Percentiles rank a stretch among this genome's conserved stretches.
These are phyloP conservation scores for Poecilia picta DNA, from an alignment of 2,797 vertebrate genomes.

Conservation along the genomic window DNA sequence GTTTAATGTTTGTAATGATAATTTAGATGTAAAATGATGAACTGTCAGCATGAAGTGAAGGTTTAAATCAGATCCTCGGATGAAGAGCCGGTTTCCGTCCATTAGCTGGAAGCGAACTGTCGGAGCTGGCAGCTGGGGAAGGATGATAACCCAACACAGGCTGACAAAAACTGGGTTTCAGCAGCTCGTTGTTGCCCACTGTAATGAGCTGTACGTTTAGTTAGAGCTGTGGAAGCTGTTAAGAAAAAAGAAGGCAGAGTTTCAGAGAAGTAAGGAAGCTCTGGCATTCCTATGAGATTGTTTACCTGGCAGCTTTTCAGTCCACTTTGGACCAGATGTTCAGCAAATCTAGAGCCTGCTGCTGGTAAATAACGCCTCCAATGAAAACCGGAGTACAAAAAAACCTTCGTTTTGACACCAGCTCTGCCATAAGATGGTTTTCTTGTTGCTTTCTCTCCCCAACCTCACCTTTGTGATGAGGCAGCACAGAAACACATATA, in stretches of 20 bases:
- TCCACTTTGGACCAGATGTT: constrained; percentile 2
- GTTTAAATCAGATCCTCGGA: neutral
- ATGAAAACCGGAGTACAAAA: neutral
- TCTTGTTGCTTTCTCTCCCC: neutral
- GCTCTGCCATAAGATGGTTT: neutral
- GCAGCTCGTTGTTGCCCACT: neutral
- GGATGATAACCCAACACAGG: neutral
- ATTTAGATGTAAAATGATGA: neutral
- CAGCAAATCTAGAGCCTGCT: constrained; percentile 1
- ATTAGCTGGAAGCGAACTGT: constrained; percentile 4
- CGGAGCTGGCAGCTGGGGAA: neutral
- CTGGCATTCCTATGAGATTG: neutral
- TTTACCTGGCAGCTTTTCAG: neutral
- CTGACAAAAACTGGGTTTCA: constrained; percentile 1
- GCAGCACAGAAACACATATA: neutral
- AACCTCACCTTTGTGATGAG: neutral
- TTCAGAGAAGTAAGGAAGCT: neutral
- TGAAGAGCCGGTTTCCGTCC: neutral
- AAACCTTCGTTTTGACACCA: neutral
- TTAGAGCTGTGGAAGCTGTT: neutral
- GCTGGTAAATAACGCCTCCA: neutral
- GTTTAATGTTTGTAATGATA: neutral
- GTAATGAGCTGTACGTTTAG: neutral
- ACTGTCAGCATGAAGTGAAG: neutral
- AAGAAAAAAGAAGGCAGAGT: neutral